Base-by-base conservation (phyloP, 2,888 invertebrate genomes). In the Omphaloscelis lunosa region DNA sequence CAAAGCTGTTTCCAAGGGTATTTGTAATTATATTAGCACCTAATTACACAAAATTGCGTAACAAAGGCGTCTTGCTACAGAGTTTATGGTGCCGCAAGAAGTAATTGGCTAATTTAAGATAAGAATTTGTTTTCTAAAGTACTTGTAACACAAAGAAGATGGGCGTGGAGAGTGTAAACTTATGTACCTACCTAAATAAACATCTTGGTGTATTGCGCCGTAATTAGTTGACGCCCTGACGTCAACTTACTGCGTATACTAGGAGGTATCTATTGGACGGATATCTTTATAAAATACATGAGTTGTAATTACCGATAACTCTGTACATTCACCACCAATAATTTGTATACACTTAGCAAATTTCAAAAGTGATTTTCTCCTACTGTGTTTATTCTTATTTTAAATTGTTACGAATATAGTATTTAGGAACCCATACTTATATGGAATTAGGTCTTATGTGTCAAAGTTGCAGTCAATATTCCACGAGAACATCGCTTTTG, bases 101-200 rank as follows among this genome's bases (percentile, higher is more conserved):
- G 61, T 80, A 80, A 80, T 69, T 75, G 75, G 82, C 67, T 84
- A 84, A 84, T 80, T 68, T 80, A 56, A 75, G 67, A 71, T 71
- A 71, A 84, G 67, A 80, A 68, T 75, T 82, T 63, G 81, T 84
- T 83, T 81, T 76, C 63, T 58, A 41, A 84, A 84, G 69, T 59
- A 80, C 76, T 69, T 72, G 48, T 72, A 59, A 58, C 63, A 83
- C 69, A 81, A 83, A 85, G 85, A 80, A 69, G 48, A n/a, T 39
- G 61, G 61, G 56, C 7, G 2, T 48, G 48, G 58, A 79, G 65
- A 81, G 80, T 80, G 72, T 69, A 70, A 76, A 80, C 53, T 80
- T 80, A 72, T 72, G 75, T 84, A 67, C 39, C 56, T 82, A 70
- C 70, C 81, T 81, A 80, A 83, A 84, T 76, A 85, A 83, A 83